These are phyloP conservation scores for Holothuria scabra DNA, from an alignment of 53 echinoderm and acorn worm species.

Conservation along the genomic window DNA sequence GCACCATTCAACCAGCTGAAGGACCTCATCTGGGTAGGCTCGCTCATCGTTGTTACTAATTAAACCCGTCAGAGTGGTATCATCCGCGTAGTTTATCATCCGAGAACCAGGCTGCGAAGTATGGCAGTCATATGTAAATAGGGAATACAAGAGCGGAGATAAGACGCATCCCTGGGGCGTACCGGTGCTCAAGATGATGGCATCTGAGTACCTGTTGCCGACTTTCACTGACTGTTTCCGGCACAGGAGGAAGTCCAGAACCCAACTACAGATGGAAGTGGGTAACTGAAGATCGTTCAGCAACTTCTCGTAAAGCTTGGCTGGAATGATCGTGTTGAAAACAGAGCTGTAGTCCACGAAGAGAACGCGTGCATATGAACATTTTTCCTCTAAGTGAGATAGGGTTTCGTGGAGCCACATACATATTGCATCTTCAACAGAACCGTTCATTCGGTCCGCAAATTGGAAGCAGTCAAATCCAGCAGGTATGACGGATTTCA, in stretches of 20 bases:
- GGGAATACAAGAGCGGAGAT: not conserved
- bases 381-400: constrained; percentile 3
- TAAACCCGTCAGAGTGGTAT: constrained; percentile 22
- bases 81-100: constrained; percentile 31
- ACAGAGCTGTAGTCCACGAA: constrained; percentile 50
- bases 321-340: constrained; percentile 50
- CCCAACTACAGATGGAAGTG: constrained; percentile 33
- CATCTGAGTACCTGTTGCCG: not conserved
- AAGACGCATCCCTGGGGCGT: too few relatives aligned
- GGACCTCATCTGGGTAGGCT: too few relatives aligned
- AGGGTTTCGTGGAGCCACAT: constrained; percentile 24
- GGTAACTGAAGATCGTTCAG: constrained; percentile 43
- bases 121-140: not conserved
- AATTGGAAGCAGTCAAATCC: constrained; percentile 36
- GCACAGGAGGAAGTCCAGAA: constrained; percentile 14
- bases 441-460: constrained; percentile 45
- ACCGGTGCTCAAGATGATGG: not conserved
- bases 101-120: not conserved
- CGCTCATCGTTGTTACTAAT: not conserved
- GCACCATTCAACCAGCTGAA: too few relatives aligned
- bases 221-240: not conserved
- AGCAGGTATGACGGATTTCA: constrained; percentile 32
- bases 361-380: constrained; percentile 46
- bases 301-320: constrained; percentile 32
- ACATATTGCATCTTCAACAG: constrained; percentile 44